A percentile compares a stretch with the other conserved stretches of the same genome.
Conservation (phyloP, 2,113 vertebrate genomes). For the Sisor rabdophorus region DNA sequence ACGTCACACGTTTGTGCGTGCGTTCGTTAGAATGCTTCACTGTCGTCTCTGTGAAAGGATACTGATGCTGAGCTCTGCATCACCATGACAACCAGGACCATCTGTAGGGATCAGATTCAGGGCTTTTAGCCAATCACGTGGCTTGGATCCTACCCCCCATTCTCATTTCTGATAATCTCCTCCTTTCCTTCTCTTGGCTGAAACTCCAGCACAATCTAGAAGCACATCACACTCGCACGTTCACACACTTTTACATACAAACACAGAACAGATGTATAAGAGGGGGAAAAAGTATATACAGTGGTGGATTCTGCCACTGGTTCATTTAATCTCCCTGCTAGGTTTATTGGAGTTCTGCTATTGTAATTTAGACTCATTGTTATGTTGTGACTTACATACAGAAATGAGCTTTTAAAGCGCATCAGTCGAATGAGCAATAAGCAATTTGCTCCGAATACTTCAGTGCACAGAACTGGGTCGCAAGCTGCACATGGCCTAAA, state of each 20-base stretch:
- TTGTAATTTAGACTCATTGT: neutral
- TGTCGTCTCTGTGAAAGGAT: conserved; percentile 32
- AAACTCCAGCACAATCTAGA: conserved; percentile 34
- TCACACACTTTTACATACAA: neutral
- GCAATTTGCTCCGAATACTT: conserved; percentile 41
- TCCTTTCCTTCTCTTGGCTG: conserved; percentile 38
- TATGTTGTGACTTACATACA: conserved; percentile 24
- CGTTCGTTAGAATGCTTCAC: neutral
- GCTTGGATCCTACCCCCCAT: conserved; percentile 37
- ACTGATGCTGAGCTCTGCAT: conserved; percentile 59
- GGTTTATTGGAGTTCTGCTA: neutral
- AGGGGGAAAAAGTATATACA: neutral
- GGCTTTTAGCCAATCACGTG: conserved; percentile 55
- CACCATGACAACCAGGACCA: conserved; percentile 61
- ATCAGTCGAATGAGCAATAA: conserved; percentile 24
- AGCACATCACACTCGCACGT: conserved; percentile 8
- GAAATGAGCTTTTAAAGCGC: conserved; percentile 18
- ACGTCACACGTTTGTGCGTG: conserved; percentile 24
- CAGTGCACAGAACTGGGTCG: conserved; percentile 57
- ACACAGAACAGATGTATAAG: conserved; percentile 34
- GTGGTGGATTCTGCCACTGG: conserved; percentile 20
- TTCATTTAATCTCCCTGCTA: neutral
- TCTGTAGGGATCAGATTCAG: conserved; percentile 66
- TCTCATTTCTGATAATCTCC: conserved; percentile 57
- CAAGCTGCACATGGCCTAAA: conserved; percentile 46